Evolutionary conservation across 2,888 invertebrate genomes (phyloP), one percentile per base, ranked within the genome.

Genomic region (Phengaris arion): DNA sequence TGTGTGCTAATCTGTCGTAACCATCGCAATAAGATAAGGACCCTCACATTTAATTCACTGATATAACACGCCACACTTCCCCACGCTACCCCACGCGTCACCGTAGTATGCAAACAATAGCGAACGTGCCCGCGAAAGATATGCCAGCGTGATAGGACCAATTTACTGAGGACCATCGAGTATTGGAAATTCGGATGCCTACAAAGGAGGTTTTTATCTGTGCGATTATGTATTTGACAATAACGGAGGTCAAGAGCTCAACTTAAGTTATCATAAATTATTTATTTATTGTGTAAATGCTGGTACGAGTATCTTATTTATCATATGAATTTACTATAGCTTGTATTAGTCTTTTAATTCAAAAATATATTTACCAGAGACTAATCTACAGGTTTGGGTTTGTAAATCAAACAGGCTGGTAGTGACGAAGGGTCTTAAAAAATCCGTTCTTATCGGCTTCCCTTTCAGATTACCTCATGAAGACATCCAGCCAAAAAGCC

Each of bases 41-140:
- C 59, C 59, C 59, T 59, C 59, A 22, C 59, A 59, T 59, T 59
- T 22, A 59, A 59, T 59, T 59, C 59, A 22, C 22, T 22, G 59
- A 59, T 59, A 59, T 59, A 59, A 59, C 59, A 59, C 59, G 59
- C 59, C 22, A 35, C 35, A 2, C 4, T 12, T 5, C 35, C 8
- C 52, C 52, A 59, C 59, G 22, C 2, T 10, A 46, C 22, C 12
- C 52, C 52, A 59, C 59, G 22, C 59, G 10, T 7, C 59, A n/a
- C 59, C 22, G 51, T 68, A 75, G 76, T 76, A 74, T 76, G 77
- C 78, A 78, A 76, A 77, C 78, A 78, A 79, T 79, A 69, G 79
- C 52, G 74, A 68, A 78, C 77, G 78, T 79, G 77, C 77, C 75
- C 55, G 55, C 13, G 59, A 75, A 35, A 76, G 70, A 70, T 70